These are phyloP conservation scores for Sander vitreus DNA, from an alignment of 2,113 vertebrate species.

Conservation along the genomic window DNA sequence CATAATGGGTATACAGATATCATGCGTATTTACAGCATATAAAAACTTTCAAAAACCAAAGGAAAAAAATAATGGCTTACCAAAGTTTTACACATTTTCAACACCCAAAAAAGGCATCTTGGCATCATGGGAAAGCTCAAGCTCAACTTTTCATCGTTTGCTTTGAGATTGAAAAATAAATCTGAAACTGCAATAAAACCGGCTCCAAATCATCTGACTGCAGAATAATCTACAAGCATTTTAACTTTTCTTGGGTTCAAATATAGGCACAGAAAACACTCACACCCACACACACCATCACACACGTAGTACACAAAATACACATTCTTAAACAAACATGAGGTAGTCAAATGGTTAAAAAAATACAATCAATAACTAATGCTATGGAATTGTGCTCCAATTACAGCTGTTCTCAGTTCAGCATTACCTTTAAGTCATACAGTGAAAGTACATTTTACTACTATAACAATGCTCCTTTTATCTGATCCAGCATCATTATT, in stretches of 20 bases:
- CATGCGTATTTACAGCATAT: constrained; percentile 82
- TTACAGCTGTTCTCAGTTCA: constrained; percentile 49
- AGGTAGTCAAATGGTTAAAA: constrained; percentile 91
- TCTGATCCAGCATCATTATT: constrained; percentile 14
- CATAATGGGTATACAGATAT: constrained; percentile 72
- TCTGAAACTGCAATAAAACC: constrained; percentile 24
- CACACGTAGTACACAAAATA: constrained; percentile 53
- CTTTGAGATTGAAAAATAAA: constrained; percentile 14
- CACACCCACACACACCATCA: constrained; percentile 66
- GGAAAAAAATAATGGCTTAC: constrained; percentile 1
- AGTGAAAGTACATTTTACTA: not conserved
- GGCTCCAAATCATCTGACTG: constrained; percentile 10
- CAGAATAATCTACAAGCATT: constrained; percentile 7
- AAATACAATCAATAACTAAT: constrained; percentile 81
- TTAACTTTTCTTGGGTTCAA: constrained; percentile 7
- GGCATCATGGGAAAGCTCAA: constrained; percentile 9
- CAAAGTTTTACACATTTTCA: constrained; percentile 45
- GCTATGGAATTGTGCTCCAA: constrained; percentile 43
- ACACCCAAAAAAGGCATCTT: constrained; percentile 2
- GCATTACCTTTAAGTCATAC: not conserved
- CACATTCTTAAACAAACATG: constrained; percentile 82
- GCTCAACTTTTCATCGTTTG: constrained; percentile 36
- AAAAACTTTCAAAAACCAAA: constrained; percentile 28
- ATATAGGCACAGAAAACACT: constrained; percentile 31
- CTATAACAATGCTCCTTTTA: constrained; percentile 17